Percentiles rank a stretch among this genome's conserved stretches.
Evolutionary conservation across 2,888 invertebrate genomes (phyloP).

Genomic region (Lochmaea crataegi): DNA sequence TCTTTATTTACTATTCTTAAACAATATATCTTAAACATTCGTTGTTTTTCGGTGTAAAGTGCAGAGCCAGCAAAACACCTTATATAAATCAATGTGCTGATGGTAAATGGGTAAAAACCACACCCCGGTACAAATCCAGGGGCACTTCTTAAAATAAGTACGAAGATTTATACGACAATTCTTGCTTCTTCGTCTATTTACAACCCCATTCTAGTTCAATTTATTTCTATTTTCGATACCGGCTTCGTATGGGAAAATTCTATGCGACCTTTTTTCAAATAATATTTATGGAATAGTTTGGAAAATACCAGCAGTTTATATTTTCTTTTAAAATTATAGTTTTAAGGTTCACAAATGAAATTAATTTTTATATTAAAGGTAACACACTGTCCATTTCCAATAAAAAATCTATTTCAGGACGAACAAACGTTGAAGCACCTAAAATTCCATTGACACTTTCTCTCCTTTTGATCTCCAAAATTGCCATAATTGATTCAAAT

Average conservation of each 20-base stretch:
- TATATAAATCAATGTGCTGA: slow-evolving; percentile 43
- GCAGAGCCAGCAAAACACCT: slow-evolving; percentile 45
- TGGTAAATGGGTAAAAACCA: slow-evolving; percentile 50
- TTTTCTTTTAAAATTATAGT: neutral
- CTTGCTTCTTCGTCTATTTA: slow-evolving; percentile 48
- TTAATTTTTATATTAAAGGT: too few species aligned
- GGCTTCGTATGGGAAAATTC: slow-evolving; percentile 12
- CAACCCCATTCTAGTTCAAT: slow-evolving; percentile 43
- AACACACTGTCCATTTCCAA: too few species aligned
- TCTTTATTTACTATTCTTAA: neutral
- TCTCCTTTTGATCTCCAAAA: neutral
- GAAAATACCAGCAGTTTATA: neutral
- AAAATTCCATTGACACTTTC: neutral
- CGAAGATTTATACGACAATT: slow-evolving; percentile 49
- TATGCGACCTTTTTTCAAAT: neutral
- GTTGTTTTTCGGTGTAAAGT: slow-evolving; percentile 33
- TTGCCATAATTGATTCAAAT: slow-evolving; percentile 3
- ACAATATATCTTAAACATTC: slow-evolving; percentile 13
- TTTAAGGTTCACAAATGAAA: neutral
- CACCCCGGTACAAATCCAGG: slow-evolving; percentile 45
- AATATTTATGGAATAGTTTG: neutral
- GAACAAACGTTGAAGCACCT: neutral
- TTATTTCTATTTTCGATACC: slow-evolving; percentile 42
- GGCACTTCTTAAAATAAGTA: slow-evolving; percentile 51
- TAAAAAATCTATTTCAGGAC: neutral